phyloP scores from a whole-genome alignment of 92 coral and sea anemone species.

The Muricea muricata region DNA sequence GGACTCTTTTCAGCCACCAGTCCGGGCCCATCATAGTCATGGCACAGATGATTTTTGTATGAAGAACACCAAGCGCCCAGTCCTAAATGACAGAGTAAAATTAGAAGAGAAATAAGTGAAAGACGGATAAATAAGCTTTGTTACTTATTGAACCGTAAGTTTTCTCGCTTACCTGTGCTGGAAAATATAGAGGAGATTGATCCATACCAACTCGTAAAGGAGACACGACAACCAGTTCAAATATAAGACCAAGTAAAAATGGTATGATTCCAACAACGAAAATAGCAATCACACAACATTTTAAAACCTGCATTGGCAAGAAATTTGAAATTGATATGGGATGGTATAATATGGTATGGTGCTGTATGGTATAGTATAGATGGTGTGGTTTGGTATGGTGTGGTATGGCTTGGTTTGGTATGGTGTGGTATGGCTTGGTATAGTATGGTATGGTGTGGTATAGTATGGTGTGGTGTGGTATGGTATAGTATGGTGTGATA shows the following conservation, averaged over 20 bases:
- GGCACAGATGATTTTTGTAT: constrained; percentile 98
- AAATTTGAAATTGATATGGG: background rate
- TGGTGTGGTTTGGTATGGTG: background rate
- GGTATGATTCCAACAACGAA: constrained; percentile 90
- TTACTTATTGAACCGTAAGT: too few relatives aligned
- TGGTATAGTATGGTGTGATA: background rate
- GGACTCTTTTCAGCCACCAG: constrained; percentile 96
- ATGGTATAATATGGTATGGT: background rate
- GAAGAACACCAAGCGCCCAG: constrained; percentile 98
- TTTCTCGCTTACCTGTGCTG: constrained; percentile 86
- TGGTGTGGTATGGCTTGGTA: background rate
- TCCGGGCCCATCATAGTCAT: constrained; percentile 99
- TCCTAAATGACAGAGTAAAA: constrained; percentile 55
- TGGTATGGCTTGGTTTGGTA: background rate
- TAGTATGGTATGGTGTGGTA: background rate
- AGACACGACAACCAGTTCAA: constrained; percentile 95
- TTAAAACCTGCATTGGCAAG: constrained; percentile 68
- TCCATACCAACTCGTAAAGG: constrained; percentile 98
- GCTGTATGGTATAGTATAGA: background rate
- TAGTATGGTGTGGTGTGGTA: background rate
- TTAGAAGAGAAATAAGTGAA: background rate
- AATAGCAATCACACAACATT: constrained; percentile 79
- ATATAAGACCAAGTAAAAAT: constrained; percentile 85
- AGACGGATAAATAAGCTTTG: background rate
- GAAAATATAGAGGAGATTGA: constrained; percentile 97